Base-by-base conservation (phyloP, 2,113 vertebrate species). In the Toxotes jaculatrix region DNA sequence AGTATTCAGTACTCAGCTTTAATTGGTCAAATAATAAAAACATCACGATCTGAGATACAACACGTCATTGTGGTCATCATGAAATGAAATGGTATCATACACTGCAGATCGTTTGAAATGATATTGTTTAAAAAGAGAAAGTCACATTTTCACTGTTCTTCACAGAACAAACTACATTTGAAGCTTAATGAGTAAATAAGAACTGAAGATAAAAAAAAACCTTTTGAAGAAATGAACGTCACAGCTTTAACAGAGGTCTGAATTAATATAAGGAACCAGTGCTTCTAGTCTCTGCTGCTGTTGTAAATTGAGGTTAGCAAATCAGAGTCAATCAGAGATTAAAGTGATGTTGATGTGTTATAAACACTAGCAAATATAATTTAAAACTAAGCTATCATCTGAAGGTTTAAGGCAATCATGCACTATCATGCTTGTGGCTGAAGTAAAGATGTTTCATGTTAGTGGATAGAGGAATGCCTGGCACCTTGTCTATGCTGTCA, bases 381-480 rank as follows among this genome's bases (percentile, higher is more conserved):
- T 7, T 14, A 16, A 42, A 38, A 65, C 27, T 62, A 0, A 55
- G 80, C 43, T 17, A 11, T 27, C 16, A 63, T 13, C 27, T 51
- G 45, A 42, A n/a, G 49, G 21, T 49, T 65, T 43, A 42, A 70
- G 60, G 47, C 13, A 23, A n/a, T 62, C 17, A 23, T 9, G 14
- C 59, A 76, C 57, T 56, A 42, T 31, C 45, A 56, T 5, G 13
- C 59, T n/a, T 65, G 51, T 63, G 17, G 8, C 55, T 71, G 43
- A 5, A 55, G 43, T 66, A 27, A n/a, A 45, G 77, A 61, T 51
- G 31, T 27, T 55, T 70, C 0, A 0, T 42, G 70, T 64, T 87
- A 84, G 89, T 77, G 69, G 80, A 68, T 4, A 34, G 59, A 89
- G 87, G 80, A 90, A 89, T 88, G 89, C 63, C 62, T 76, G 87